Percentiles rank a stretch among this genome's conserved stretches.
Conservation (phyloP, 2,113 vertebrate genomes). For the Nyctereutes procyonoides region DNA sequence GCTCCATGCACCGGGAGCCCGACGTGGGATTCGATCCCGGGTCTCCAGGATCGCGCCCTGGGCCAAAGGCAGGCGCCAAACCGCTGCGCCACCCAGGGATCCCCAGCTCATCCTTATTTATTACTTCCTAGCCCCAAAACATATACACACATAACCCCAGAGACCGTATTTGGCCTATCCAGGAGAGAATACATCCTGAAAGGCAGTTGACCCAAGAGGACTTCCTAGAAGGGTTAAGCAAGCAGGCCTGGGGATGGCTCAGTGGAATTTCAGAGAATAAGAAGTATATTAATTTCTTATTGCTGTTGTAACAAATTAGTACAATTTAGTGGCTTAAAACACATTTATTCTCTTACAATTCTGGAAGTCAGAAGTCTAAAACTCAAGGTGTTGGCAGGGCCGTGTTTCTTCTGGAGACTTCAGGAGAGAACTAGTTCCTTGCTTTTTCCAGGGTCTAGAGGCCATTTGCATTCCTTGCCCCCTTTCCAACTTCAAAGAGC, state of each 20-base stretch:
- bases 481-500: not conserved
- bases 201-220: not conserved
- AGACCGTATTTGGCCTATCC: not conserved
- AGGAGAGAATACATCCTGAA: not conserved
- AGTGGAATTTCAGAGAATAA: not conserved
- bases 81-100: too few relatives aligned
- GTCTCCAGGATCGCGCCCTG: too few relatives aligned
- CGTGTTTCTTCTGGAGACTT: not conserved
- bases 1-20: too few relatives aligned
- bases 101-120: too few relatives aligned
- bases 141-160: not conserved
- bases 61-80: too few relatives aligned
- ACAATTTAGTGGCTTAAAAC: not conserved
- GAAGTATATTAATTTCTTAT: not conserved
- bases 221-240: not conserved
- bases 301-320: not conserved
- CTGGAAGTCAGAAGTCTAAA: not conserved
- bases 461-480: not conserved
- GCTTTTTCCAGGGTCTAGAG: not conserved
- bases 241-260: not conserved
- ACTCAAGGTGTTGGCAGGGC: not conserved
- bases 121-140: not conserved
- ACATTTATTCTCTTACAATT: not conserved
- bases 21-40: too few relatives aligned
- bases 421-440: not conserved